phyloP scores from a whole-genome alignment of 2,113 vertebrate species.

The Charadrius vociferus region DNA sequence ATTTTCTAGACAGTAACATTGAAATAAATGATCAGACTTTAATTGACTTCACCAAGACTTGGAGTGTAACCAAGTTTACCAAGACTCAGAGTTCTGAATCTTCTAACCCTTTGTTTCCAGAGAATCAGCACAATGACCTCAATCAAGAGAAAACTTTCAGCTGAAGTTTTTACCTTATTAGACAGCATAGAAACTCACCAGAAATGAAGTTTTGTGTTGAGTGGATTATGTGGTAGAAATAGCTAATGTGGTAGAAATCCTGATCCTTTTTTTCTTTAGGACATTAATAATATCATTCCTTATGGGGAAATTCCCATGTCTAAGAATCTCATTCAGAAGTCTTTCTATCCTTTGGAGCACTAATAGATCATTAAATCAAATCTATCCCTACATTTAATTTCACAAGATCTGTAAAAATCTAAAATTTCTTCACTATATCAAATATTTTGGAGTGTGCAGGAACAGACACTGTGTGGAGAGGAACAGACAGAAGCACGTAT shows the following conservation, averaged over 20 bases:
- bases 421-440: not conserved
- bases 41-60: not conserved
- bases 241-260: not conserved
- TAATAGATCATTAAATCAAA: not conserved
- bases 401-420: not conserved
- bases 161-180: not conserved
- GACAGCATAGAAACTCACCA: not conserved
- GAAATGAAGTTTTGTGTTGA: not conserved
- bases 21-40: not conserved
- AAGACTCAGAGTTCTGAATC: not conserved
- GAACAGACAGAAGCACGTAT: not conserved
- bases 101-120: not conserved
- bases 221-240: not conserved
- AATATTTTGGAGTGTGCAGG: not conserved
- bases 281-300: not conserved
- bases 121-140: not conserved
- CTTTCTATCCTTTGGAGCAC: not conserved
- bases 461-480: too few species aligned
- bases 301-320: fast-evolving
- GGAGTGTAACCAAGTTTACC: not conserved
- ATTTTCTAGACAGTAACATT: not conserved
- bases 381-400: not conserved
- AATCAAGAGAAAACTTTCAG: not conserved
- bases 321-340: not conserved
- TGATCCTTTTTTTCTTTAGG: not conserved